A percentile compares a stretch with the other conserved stretches of the same genome.
Evolutionary conservation across 2,113 vertebrate genomes (phyloP).

Genomic region (Poeciliopsis turrubarensis): DNA sequence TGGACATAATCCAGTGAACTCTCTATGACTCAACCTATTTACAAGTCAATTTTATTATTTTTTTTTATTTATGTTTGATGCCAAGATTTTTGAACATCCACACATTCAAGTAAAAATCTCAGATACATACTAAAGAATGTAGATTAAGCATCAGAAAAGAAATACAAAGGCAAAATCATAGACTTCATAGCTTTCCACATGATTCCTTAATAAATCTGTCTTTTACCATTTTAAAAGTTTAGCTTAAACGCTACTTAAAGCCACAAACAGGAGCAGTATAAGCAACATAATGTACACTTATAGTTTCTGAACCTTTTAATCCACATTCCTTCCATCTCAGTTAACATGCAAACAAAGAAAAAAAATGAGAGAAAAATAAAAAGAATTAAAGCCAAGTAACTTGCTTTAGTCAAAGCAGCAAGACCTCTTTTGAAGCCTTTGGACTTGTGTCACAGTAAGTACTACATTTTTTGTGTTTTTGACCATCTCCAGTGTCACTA

Average conservation of each 20-base stretch:
- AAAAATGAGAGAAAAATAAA: slow-evolving; percentile 2
- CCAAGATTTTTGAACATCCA: slow-evolving; percentile 79
- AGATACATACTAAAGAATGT: slow-evolving; percentile 72
- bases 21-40: slow-evolving; percentile 77
- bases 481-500: slow-evolving; percentile 18
- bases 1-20: slow-evolving; percentile 77
- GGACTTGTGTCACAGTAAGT: slow-evolving; percentile 42
- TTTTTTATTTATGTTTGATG: slow-evolving; percentile 67
- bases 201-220: slow-evolving; percentile 32
- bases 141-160: slow-evolving; percentile 48
- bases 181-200: slow-evolving; percentile 17
- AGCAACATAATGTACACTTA: slow-evolving; percentile 19
- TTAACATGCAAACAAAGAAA: slow-evolving; percentile 44
- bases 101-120: slow-evolving; percentile 81
- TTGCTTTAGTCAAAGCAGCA: slow-evolving; percentile 38
- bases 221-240: slow-evolving; percentile 32
- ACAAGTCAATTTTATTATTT: slow-evolving; percentile 71
- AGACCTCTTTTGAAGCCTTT: slow-evolving; percentile 23
- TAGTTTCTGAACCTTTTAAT: slow-evolving; percentile 15
- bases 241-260: slow-evolving; percentile 48
- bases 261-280: slow-evolving; percentile 29
- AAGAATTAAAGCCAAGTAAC: slow-evolving; percentile 62
- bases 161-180: slow-evolving; percentile 49
- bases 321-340: slow-evolving; percentile 23
- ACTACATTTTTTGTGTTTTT: slow-evolving; percentile 24